A percentile compares a stretch with the other conserved stretches of the same genome.
phyloP scores from a whole-genome alignment of 2,113 vertebrate species.

The Sitta europaea region DNA sequence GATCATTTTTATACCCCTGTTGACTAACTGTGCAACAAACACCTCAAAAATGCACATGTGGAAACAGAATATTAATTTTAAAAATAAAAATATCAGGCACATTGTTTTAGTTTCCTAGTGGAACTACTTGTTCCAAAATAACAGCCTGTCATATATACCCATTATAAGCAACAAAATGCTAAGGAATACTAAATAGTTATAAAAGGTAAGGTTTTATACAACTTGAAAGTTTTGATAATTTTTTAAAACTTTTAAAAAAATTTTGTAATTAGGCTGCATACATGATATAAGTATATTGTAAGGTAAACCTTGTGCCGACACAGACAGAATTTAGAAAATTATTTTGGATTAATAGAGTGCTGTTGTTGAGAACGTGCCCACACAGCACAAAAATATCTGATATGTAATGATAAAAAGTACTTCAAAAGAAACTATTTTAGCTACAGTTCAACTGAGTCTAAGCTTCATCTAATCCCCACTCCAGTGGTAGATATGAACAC shows the following conservation, averaged over 20 bases:
- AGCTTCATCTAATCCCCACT: neutral
- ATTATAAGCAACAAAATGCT: neutral
- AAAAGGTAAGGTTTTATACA: neutral
- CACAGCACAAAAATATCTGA: neutral
- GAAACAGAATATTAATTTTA: neutral
- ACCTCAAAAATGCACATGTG: neutral
- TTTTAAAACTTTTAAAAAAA: neutral
- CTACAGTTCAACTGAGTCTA: neutral
- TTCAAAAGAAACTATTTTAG: constrained; percentile 19
- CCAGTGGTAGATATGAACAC: neutral
- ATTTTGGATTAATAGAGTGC: neutral
- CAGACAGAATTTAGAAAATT: neutral
- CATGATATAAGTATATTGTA: neutral
- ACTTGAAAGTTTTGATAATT: neutral
- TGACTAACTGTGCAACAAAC: neutral
- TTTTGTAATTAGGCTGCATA: neutral
- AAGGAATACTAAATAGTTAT: neutral
- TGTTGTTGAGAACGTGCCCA: neutral
- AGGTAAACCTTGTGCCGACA: neutral
- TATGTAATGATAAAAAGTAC: neutral
- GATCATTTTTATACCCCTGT: neutral
- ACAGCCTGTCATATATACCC: neutral
- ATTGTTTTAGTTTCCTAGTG: neutral
- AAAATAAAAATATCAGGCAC: neutral
- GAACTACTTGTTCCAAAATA: neutral